phyloP scores from a whole-genome alignment of 2,888 invertebrate species.

The Apamea monoglypha region DNA sequence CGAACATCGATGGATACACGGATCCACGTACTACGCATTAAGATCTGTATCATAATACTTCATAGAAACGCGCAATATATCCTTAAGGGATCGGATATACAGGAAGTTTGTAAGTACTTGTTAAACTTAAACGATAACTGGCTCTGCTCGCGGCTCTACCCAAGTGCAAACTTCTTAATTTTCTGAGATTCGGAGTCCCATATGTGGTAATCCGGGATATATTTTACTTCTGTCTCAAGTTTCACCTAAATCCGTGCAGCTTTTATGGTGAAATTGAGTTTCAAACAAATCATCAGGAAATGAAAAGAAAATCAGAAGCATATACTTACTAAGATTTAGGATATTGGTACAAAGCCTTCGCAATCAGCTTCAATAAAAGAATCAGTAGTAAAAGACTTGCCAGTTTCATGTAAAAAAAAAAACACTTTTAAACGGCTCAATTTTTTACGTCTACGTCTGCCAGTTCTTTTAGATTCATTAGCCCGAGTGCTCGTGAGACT shows the following conservation, averaged over 20 bases:
- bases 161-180: constrained; percentile 26
- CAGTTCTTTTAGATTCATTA: constrained; percentile 69
- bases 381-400: constrained; percentile 3
- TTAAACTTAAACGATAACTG: constrained; percentile 51
- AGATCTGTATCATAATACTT: constrained; percentile 58
- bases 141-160: constrained; percentile 3
- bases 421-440: constrained; percentile 1
- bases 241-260: neutral
- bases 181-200: constrained; percentile 6
- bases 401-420: constrained; percentile 16
- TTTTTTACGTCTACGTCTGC: constrained; percentile 24
- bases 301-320: neutral
- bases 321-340: neutral
- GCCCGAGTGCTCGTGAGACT: constrained; percentile 65
- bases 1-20: constrained; percentile 36
- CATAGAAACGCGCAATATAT: constrained; percentile 48
- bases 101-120: constrained; percentile 50
- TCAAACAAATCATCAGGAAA: neutral
- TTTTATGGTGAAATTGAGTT: neutral
- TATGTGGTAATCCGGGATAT: neutral
- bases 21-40: constrained; percentile 51
- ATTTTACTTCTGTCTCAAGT: neutral
- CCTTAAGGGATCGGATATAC: constrained; percentile 35
- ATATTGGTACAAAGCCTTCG: neutral
- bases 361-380: constrained; percentile 20